These are phyloP conservation scores for Podarcis muralis DNA, from an alignment of 2,113 vertebrate species.

Conservation along the genomic window DNA sequence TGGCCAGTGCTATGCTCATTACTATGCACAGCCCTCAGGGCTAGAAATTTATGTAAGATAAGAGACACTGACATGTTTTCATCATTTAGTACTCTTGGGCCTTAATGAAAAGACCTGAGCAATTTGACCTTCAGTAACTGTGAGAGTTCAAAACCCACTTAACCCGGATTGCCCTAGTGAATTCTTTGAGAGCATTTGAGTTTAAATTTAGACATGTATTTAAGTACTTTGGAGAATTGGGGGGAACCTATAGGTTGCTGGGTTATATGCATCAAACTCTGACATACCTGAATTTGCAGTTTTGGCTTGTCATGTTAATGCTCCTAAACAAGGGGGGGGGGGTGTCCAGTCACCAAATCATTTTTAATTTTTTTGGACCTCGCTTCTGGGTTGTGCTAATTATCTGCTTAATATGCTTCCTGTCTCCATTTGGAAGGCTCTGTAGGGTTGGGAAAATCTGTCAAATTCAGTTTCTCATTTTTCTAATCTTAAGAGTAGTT, in stretches of 20 bases:
- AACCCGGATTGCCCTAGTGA: neutral
- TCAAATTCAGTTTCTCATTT: no score
- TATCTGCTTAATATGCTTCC: neutral
- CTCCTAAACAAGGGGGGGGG: neutral
- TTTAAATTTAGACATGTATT: neutral
- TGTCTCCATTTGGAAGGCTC: no score
- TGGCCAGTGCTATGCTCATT: neutral
- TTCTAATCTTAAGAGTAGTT: no score
- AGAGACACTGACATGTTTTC: neutral
- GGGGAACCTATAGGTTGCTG: neutral
- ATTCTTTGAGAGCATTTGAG: neutral
- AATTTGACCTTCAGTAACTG: constrained; percentile 7
- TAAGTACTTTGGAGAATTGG: neutral
- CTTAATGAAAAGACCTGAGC: neutral
- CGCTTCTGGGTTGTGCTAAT: neutral
- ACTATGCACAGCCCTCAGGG: constrained; percentile 9
- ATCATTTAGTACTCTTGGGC: neutral
- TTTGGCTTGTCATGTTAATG: neutral
- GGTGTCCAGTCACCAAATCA: neutral
- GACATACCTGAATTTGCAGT: neutral
- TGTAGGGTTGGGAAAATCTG: no score
- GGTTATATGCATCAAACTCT: neutral
- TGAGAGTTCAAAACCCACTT: neutral
- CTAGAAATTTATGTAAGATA: neutral
- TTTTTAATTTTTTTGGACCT: neutral